These are phyloP conservation scores for Polyploca ridens DNA, from an alignment of 2,888 invertebrate genomes.

Conservation along the genomic window DNA sequence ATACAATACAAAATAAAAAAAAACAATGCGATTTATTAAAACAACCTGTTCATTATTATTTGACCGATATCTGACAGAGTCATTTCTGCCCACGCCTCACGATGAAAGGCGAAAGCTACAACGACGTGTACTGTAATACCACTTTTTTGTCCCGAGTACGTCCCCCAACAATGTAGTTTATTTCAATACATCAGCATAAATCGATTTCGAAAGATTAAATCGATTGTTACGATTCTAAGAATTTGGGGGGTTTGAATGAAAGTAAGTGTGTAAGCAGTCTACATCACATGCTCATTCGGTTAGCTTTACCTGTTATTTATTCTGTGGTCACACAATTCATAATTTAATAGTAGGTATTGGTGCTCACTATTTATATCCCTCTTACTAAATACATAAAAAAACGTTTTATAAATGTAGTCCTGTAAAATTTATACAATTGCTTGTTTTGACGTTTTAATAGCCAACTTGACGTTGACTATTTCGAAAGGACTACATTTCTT, in stretches of 20 bases:
- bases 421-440: too few relatives aligned
- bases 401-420: too few relatives aligned
- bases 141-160: constrained; percentile 47
- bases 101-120: constrained; percentile 52
- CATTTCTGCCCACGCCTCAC: constrained; percentile 54
- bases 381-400: too few relatives aligned
- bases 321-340: too few relatives aligned
- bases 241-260: not conserved
- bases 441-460: too few relatives aligned
- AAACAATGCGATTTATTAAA: constrained; percentile 47
- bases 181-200: constrained; percentile 35
- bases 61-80: constrained; percentile 62
- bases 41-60: constrained; percentile 75
- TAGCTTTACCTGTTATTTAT: too few relatives aligned
- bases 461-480: too few relatives aligned
- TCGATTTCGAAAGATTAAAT: constrained; percentile 53
- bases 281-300: not conserved
- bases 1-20: constrained; percentile 31
- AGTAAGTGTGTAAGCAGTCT: not conserved
- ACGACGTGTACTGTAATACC: constrained; percentile 51
- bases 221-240: constrained; percentile 48
- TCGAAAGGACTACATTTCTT: too few relatives aligned
- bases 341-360: too few relatives aligned
- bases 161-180: constrained; percentile 36
- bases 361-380: too few relatives aligned